Evolutionary conservation across 1,140 invertebrate genomes (phyloP).

Genomic region (Akabosia matsudoensis): DNA sequence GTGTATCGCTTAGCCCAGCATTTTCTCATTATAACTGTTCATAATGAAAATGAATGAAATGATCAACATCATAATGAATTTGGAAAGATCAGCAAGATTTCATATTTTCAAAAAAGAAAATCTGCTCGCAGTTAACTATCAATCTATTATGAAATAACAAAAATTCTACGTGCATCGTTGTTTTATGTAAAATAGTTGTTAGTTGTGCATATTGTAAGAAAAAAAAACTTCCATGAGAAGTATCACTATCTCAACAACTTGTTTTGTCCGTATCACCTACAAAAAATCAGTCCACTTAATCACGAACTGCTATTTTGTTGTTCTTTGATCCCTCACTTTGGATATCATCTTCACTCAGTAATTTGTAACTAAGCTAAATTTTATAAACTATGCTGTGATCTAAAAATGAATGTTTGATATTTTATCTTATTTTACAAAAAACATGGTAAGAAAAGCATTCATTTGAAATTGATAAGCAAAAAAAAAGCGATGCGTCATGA

Average conservation of each 20-base stretch:
- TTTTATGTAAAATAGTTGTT: not conserved
- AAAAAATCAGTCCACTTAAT: conserved; percentile 16
- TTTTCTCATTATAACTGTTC: too few species aligned
- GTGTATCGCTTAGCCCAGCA: too few species aligned
- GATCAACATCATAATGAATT: too few species aligned
- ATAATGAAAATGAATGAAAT: too few species aligned
- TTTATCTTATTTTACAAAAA: too few species aligned
- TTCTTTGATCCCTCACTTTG: not conserved
- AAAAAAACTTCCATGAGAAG: not conserved
- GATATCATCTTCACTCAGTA: not conserved
- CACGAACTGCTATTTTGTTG: not conserved
- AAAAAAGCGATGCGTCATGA: too few species aligned
- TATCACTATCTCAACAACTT: not conserved
- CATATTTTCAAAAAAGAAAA: too few species aligned
- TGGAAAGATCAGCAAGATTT: too few species aligned
- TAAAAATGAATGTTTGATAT: not conserved
- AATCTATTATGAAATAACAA: not conserved
- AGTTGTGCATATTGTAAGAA: not conserved
- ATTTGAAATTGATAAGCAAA: not conserved
- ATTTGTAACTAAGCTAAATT: not conserved
- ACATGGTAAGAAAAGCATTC: not conserved
- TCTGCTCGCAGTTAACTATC: too few species aligned
- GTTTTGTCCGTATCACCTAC: not conserved
- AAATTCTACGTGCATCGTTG: not conserved
- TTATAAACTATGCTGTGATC: not conserved